These are phyloP conservation scores for Sternarchorhynchus goeldii DNA, from an alignment of 2,797 vertebrate genomes.

Conservation along the genomic window DNA sequence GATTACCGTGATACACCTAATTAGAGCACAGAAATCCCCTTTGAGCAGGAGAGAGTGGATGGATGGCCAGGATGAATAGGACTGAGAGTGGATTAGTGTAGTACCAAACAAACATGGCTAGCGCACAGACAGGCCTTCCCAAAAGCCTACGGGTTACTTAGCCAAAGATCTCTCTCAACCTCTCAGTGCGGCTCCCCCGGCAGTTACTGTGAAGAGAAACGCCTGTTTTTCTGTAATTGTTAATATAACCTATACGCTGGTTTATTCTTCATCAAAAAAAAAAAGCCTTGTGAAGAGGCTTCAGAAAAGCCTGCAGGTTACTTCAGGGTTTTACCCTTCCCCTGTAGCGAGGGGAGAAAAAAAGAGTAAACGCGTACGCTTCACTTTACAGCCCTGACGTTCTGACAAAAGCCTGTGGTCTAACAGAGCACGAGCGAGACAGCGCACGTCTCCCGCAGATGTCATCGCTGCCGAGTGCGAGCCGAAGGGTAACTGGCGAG, in stretches of 20 bases:
- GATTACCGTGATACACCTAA: constrained; percentile 78
- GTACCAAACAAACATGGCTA: constrained; percentile 47
- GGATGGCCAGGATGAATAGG: constrained; percentile 44
- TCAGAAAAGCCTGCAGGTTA: neutral
- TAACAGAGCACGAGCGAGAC: neutral
- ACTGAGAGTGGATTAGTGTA: constrained; percentile 53
- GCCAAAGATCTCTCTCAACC: constrained; percentile 17
- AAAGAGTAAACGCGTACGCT: neutral
- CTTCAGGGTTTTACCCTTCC: neutral
- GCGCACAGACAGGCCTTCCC: constrained; percentile 28
- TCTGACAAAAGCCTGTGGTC: neutral
- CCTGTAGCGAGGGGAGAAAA: no score
- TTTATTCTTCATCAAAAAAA: no score
- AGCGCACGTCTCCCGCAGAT: constrained; percentile 13
- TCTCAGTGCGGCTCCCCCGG: neutral
- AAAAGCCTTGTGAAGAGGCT: neutral
- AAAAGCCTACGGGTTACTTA: constrained; percentile 15
- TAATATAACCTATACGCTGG: constrained; percentile 8
- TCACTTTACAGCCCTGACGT: neutral
- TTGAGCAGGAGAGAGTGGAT: constrained; percentile 37
- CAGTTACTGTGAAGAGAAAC: constrained; percentile 20
- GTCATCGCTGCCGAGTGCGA: constrained; percentile 15
- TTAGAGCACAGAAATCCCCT: constrained; percentile 65
- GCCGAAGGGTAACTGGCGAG: constrained; percentile 20
- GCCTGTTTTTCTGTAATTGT: constrained; percentile 36